Evolutionary conservation across 2,888 invertebrate genomes (phyloP).

Genomic region (Ormyrus labotus): DNA sequence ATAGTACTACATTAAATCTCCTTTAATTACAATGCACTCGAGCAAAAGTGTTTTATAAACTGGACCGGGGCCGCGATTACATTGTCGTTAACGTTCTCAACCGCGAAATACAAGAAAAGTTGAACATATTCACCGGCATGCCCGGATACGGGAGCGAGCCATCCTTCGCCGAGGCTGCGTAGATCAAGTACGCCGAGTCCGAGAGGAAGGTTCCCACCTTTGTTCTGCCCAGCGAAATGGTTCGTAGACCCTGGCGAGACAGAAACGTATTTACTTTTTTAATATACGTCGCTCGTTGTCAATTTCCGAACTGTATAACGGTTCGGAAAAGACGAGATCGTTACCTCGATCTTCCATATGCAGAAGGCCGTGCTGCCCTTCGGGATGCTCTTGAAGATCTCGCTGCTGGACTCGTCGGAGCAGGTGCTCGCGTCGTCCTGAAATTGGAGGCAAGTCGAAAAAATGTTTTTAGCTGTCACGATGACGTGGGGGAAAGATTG

Average conservation of each 20-base stretch:
- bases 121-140: slow-evolving; percentile 66
- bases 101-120: neutral
- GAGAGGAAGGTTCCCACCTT: slow-evolving; percentile 72
- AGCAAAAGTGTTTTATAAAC: too few species aligned
- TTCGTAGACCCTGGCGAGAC: slow-evolving; percentile 68
- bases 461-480: neutral
- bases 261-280: too few species aligned
- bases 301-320: too few species aligned
- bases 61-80: too few species aligned
- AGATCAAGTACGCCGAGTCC: slow-evolving; percentile 72
- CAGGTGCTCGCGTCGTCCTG: slow-evolving; percentile 72
- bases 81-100: too few species aligned
- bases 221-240: slow-evolving; percentile 67
- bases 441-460: neutral
- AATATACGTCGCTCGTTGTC: too few species aligned
- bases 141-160: slow-evolving; percentile 71
- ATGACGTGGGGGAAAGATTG: too few species aligned
- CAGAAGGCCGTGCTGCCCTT: slow-evolving; percentile 88
- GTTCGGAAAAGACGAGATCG: neutral
- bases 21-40: too few species aligned
- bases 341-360: slow-evolving; percentile 93
- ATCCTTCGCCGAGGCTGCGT: slow-evolving; percentile 71
- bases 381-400: slow-evolving; percentile 87
- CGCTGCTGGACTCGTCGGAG: slow-evolving; percentile 71
- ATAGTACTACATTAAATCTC: too few species aligned